Evolutionary conservation across 2,797 vertebrate genomes (phyloP).

Genomic region (Ispidina lecontei): DNA sequence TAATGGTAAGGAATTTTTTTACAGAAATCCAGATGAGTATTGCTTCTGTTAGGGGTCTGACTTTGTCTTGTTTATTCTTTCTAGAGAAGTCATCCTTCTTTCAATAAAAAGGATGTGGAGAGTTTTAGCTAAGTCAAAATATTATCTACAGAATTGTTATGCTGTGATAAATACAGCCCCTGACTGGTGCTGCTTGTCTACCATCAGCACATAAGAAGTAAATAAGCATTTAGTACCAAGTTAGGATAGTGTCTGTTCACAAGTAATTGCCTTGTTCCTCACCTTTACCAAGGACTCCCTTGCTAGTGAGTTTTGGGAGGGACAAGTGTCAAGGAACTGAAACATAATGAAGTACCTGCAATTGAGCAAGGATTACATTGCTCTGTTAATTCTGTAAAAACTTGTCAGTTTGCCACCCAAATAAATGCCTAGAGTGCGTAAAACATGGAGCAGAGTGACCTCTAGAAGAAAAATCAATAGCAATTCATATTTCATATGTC

Average conservation of each 20-base stretch:
- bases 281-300: constrained; percentile 72
- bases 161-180: constrained; percentile 74
- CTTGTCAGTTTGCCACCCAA: constrained; percentile 82
- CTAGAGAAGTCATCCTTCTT: constrained; percentile 18
- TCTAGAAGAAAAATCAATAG: constrained; percentile 87
- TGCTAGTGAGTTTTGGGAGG: constrained; percentile 74
- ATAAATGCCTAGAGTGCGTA: constrained; percentile 84
- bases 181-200: constrained; percentile 80
- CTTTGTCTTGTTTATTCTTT: not conserved
- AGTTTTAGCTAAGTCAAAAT: constrained; percentile 63
- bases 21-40: not conserved
- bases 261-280: constrained; percentile 75
- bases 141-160: constrained; percentile 37
- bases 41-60: not conserved
- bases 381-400: constrained; percentile 76
- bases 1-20: not conserved
- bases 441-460: constrained; percentile 81
- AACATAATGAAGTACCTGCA: constrained; percentile 76
- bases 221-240: constrained; percentile 78
- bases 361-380: constrained; percentile 76
- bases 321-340: constrained; percentile 75
- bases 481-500: constrained; percentile 90
- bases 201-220: constrained; percentile 79
- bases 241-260: constrained; percentile 54
- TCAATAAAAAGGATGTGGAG: constrained; percentile 71